A percentile compares a stretch with the other conserved stretches of the same genome.
phyloP scores from a whole-genome alignment of 2,113 vertebrate species.

The Balaeniceps rex region DNA sequence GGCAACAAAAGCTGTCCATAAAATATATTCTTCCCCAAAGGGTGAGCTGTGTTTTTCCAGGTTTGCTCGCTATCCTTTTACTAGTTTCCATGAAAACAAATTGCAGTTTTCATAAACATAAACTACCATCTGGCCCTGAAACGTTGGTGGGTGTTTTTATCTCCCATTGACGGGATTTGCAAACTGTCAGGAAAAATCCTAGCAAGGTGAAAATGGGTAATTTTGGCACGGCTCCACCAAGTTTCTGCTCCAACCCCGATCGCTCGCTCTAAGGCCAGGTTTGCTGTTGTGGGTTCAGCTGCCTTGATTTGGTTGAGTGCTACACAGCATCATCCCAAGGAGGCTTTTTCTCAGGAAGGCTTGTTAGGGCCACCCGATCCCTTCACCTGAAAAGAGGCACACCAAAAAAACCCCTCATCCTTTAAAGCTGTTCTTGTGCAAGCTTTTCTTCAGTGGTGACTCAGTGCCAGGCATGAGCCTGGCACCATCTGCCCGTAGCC shows the following conservation, averaged over 20 bases:
- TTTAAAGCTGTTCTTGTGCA: neutral
- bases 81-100: slow-evolving; percentile 52
- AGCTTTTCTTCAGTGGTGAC: neutral
- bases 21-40: neutral
- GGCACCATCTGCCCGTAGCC: neutral
- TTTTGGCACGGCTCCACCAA: neutral
- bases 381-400: neutral
- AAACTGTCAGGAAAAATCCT: slow-evolving; percentile 36
- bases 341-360: neutral
- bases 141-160: neutral
- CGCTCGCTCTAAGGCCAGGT: accelerated
- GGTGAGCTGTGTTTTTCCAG: neutral
- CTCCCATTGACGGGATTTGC: neutral
- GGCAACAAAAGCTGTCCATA: neutral
- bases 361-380: neutral
- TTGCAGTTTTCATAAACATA: slow-evolving; percentile 24
- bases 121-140: slow-evolving; percentile 47
- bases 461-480: accelerated
- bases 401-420: neutral
- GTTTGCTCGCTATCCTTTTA: neutral
- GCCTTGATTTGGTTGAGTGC: neutral
- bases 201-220: slow-evolving; percentile 11
- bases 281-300: neutral
- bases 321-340: neutral
- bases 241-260: neutral